These are phyloP conservation scores for Megaceryle torquata DNA, from an alignment of 2,113 vertebrate species.

Conservation along the genomic window DNA sequence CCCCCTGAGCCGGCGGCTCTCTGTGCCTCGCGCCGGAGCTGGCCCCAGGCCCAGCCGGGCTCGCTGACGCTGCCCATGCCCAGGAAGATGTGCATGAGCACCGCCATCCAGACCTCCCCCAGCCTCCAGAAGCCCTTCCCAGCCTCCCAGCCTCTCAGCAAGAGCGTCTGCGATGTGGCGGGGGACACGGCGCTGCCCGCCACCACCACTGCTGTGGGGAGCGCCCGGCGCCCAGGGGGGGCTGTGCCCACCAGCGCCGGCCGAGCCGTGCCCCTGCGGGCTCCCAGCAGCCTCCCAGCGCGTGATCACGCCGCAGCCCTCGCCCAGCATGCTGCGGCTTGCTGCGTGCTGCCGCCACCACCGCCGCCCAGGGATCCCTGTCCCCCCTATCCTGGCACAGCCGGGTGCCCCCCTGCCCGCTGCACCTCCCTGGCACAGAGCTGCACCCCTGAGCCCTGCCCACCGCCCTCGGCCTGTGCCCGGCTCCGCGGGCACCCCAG, in stretches of 20 bases:
- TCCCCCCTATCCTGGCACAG: not conserved
- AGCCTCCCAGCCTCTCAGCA: slow-evolving; percentile 66
- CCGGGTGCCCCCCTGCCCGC: not conserved
- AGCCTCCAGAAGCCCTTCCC: slow-evolving; percentile 77
- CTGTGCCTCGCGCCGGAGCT: slow-evolving; percentile 69
- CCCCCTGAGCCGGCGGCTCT: slow-evolving; percentile 22
- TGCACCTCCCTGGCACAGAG: not conserved
- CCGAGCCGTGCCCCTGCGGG: not conserved
- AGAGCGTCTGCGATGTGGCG: slow-evolving; percentile 69
- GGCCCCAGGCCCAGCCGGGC: slow-evolving; percentile 75
- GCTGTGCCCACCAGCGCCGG: not conserved
- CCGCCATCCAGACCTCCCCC: slow-evolving; percentile 85
- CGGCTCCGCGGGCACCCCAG: not conserved
- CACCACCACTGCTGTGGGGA: too few relatives aligned
- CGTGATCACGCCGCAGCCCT: not conserved
- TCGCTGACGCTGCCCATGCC: slow-evolving; percentile 80
- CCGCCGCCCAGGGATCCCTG: slow-evolving; percentile 52
- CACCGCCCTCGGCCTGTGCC: fast-evolving
- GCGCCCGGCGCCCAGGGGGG: not conserved
- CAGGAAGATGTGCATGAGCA: slow-evolving; percentile 76
- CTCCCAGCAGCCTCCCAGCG: not conserved
- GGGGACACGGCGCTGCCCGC: not conserved
- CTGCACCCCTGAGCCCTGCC: not conserved
- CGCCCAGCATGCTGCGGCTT: not conserved
- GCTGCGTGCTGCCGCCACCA: not conserved